These are phyloP conservation scores for Mimas tiliae DNA, from an alignment of 2,888 invertebrate species.

Conservation along the genomic window DNA sequence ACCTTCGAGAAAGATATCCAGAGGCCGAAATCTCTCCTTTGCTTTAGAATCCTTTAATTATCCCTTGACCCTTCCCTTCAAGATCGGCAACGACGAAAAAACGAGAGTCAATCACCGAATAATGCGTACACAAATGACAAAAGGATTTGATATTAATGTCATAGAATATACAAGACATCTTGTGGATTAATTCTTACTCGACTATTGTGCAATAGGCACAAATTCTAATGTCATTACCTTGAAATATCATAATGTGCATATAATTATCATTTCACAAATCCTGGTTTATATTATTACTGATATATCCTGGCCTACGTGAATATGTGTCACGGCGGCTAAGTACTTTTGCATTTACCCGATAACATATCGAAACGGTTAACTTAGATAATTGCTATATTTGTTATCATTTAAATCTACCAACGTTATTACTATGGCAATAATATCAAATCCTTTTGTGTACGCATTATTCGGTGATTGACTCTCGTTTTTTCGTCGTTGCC, in stretches of 20 bases:
- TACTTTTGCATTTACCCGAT: constrained; percentile 4
- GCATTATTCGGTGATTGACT: background rate
- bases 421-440: background rate
- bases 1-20: too few relatives aligned
- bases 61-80: too few relatives aligned
- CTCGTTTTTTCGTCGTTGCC: too few relatives aligned
- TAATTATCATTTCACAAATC: background rate
- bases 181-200: too few relatives aligned
- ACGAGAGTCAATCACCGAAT: too few relatives aligned
- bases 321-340: background rate
- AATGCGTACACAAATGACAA: background rate
- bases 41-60: too few relatives aligned
- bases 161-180: too few relatives aligned
- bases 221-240: too few relatives aligned
- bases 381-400: background rate
- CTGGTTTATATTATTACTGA: background rate
- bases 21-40: too few relatives aligned
- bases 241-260: background rate
- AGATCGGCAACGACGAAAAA: too few relatives aligned
- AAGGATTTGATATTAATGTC: background rate
- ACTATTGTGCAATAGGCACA: too few relatives aligned
- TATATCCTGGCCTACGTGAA: background rate
- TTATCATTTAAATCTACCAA: background rate
- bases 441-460: background rate
- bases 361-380: constrained; percentile 2